Conservation (phyloP, 2,797 vertebrate species). For the Ataeniobius toweri region DNA sequence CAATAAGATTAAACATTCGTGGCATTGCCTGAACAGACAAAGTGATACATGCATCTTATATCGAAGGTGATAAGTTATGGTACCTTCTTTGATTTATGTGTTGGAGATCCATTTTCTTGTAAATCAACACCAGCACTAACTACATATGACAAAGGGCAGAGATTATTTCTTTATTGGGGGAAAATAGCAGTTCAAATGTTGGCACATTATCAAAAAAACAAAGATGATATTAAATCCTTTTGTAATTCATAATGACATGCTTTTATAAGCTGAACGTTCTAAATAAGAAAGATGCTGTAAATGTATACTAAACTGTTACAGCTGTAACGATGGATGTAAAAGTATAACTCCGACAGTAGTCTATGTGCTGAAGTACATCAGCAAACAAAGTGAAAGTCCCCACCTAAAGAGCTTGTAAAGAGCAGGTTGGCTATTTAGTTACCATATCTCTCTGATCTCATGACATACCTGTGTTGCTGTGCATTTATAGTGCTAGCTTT, state of each 20-base stretch:
- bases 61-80: background rate
- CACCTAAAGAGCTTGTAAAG: background rate
- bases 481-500: background rate
- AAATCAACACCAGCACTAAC: conserved; percentile 15
- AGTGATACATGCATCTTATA: background rate
- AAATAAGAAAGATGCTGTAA: background rate
- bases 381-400: background rate
- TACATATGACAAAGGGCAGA: conserved; percentile 25
- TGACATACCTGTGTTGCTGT: background rate
- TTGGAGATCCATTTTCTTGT: conserved; percentile 4
- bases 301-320: background rate
- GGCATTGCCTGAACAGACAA: background rate
- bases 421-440: conserved; percentile 9
- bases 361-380: background rate
- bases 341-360: background rate
- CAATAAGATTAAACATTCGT: background rate
- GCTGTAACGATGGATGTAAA: background rate
- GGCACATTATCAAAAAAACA: background rate
- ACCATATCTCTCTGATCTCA: conserved; percentile 12
- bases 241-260: background rate
- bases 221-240: background rate
- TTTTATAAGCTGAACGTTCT: background rate
- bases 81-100: conserved; percentile 49
- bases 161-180: background rate
- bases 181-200: background rate